These are phyloP conservation scores for Falco peregrinus DNA, from an alignment of 2,797 vertebrate species.

Conservation along the genomic window DNA sequence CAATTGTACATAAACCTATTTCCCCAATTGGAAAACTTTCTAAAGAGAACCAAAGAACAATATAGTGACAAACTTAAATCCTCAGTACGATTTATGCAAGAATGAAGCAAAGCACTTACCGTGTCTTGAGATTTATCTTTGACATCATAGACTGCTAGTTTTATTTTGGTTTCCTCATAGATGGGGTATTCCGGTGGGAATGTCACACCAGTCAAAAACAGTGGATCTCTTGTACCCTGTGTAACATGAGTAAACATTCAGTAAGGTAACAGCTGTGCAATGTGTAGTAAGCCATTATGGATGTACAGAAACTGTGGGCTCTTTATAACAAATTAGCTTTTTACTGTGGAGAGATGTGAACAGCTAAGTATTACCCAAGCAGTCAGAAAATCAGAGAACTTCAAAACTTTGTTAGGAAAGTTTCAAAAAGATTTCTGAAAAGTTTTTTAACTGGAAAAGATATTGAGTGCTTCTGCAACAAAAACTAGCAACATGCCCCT, in stretches of 20 bases:
- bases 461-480: background rate
- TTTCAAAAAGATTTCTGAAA: background rate
- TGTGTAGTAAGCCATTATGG: background rate
- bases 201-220: constrained; percentile 95
- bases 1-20: background rate
- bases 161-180: constrained; percentile 91
- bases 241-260: constrained; percentile 70
- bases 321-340: constrained; percentile 37
- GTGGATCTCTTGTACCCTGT: constrained; percentile 94
- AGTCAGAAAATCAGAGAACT: background rate
- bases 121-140: constrained; percentile 92
- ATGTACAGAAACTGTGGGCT: background rate
- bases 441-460: background rate
- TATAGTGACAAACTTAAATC: background rate
- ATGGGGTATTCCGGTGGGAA: constrained; percentile 91
- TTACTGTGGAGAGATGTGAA: background rate
- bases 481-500: background rate
- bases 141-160: constrained; percentile 94
- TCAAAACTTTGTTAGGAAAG: background rate
- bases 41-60: background rate
- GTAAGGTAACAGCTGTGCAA: constrained; percentile 77
- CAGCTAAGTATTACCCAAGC: background rate
- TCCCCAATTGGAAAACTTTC: background rate
- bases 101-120: constrained; percentile 80
- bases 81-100: background rate